Conservation (phyloP, 2,113 vertebrate species). For the Elgaria multicarinata region DNA sequence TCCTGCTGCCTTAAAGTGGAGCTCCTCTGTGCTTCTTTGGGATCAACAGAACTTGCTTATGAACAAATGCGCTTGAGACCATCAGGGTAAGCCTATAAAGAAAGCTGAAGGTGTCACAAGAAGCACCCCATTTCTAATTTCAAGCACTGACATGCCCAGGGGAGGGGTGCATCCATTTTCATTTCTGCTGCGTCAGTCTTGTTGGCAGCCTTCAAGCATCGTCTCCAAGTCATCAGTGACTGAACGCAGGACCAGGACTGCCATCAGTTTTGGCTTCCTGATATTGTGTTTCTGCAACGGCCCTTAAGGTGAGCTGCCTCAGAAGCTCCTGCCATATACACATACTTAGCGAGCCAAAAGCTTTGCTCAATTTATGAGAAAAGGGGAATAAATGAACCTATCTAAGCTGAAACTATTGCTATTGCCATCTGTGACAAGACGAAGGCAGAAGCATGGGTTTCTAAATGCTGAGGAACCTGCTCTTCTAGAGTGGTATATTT, state of each 20-base stretch:
- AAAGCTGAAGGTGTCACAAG: background rate
- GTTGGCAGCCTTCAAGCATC: background rate
- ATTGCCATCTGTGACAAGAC: background rate
- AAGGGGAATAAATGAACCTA: background rate
- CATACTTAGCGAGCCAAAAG: background rate
- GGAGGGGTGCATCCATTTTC: background rate
- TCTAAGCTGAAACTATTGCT: constrained; percentile 9
- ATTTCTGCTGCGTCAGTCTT: constrained; percentile 14
- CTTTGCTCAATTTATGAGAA: background rate
- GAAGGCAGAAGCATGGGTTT: background rate
- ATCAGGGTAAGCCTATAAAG: background rate
- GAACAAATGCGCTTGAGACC: background rate
- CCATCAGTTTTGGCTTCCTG: constrained; percentile 1
- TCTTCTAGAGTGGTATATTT: background rate
- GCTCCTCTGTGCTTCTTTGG: background rate
- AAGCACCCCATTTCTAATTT: background rate
- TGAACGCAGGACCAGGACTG: background rate
- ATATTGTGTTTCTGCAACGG: background rate
- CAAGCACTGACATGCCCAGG: background rate
- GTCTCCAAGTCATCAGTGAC: background rate
- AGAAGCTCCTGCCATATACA: background rate
- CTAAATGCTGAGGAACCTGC: background rate
- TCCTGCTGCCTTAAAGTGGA: background rate
- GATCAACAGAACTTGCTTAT: background rate
- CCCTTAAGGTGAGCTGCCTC: background rate